A percentile compares a stretch with the other conserved stretches of the same genome.
Evolutionary conservation across 2,888 invertebrate species (phyloP).

Genomic region (Dysmachus trigonus): DNA sequence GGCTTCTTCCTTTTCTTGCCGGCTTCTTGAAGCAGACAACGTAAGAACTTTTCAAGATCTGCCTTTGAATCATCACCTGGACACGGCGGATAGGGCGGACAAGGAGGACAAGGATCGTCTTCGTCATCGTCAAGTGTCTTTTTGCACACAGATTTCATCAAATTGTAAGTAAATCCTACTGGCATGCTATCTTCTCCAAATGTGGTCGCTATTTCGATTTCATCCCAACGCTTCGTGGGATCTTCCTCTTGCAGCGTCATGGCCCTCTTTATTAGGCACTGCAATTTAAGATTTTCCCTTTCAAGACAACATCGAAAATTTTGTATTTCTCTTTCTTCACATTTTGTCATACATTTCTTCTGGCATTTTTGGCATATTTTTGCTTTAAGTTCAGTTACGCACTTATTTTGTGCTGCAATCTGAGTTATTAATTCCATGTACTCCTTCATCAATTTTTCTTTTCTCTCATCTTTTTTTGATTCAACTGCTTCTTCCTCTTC

Average conservation of each 20-base stretch:
- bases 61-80: neutral
- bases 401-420: constrained; percentile 59
- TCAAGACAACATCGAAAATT: constrained; percentile 58
- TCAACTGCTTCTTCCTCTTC: constrained; percentile 43
- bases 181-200: constrained; percentile 58
- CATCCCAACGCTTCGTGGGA: constrained; percentile 57
- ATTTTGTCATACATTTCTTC: constrained; percentile 55
- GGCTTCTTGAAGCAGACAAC: neutral
- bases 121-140: neutral
- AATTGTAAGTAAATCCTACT: constrained; percentile 20
- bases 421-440: constrained; percentile 58
- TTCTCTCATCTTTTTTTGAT: neutral
- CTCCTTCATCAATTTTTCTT: constrained; percentile 51
- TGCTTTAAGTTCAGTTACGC: constrained; percentile 57
- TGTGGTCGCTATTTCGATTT: constrained; percentile 58
- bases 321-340: constrained; percentile 58
- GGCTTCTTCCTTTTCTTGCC: neutral
- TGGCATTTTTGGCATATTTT: constrained; percentile 56
- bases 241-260: constrained; percentile 59
- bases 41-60: neutral
- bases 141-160: constrained; percentile 24
- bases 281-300: constrained; percentile 59
- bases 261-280: constrained; percentile 57
- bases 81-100: neutral
- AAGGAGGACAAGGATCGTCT: neutral